These are phyloP conservation scores for Drosophila emarginata DNA, from an alignment of 2,888 invertebrate genomes.

Conservation along the genomic window DNA sequence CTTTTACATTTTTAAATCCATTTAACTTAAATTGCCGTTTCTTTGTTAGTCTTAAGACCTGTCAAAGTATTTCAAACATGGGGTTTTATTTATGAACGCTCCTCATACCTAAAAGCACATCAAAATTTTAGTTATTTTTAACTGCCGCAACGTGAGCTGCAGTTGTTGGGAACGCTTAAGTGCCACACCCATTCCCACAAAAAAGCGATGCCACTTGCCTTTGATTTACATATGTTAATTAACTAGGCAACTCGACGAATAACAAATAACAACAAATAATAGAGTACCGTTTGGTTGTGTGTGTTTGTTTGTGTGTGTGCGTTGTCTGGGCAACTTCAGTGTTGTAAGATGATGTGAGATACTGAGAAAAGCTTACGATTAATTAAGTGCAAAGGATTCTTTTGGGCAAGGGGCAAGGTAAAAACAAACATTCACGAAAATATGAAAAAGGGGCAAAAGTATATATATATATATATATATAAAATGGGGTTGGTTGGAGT, in stretches of 20 bases:
- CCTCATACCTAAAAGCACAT: background rate
- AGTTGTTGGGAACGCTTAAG: constrained; percentile 52
- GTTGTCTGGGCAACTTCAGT: constrained; percentile 38
- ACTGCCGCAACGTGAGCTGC: constrained; percentile 65
- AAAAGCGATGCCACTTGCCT: constrained; percentile 63
- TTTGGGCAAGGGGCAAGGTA: constrained; percentile 39
- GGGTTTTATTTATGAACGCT: background rate
- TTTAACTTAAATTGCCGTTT: background rate
- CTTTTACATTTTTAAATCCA: background rate
- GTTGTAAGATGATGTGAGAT: constrained; percentile 32
- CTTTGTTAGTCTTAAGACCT: background rate
- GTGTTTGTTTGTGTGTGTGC: constrained; percentile 29
- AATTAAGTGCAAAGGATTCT: constrained; percentile 60
- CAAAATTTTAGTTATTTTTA: constrained; percentile 41
- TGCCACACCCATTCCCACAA: constrained; percentile 27
- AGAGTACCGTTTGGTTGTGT: background rate
- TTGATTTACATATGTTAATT: constrained; percentile 73
- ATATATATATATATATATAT: background rate
- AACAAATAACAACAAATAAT: constrained; percentile 35
- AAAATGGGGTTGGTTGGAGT: background rate
- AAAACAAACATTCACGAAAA: constrained; percentile 44
- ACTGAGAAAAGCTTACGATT: constrained; percentile 49
- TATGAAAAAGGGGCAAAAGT: constrained; percentile 23
- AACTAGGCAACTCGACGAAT: constrained; percentile 55
- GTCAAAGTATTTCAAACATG: background rate